A percentile compares a stretch with the other conserved stretches of the same genome.
These are phyloP conservation scores for Micromussa lordhowensis DNA, from an alignment of 92 coral and sea anemone species.

Conservation along the genomic window DNA sequence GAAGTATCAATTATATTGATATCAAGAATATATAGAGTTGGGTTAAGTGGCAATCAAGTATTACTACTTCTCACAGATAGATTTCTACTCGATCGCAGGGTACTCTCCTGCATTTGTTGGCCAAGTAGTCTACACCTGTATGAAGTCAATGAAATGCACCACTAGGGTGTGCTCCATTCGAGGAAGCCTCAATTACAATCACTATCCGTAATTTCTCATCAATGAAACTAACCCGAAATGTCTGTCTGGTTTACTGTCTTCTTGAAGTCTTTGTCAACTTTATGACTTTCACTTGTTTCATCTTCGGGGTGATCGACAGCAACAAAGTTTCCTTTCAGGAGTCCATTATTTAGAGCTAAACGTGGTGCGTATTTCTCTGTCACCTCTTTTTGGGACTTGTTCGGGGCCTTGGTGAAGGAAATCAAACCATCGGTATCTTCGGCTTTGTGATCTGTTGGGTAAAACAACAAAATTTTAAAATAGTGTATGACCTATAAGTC, in stretches of 20 bases:
- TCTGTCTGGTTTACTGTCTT: background rate
- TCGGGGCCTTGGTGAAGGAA: too few species aligned
- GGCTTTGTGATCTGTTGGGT: background rate
- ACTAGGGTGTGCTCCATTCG: too few species aligned
- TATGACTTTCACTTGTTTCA: background rate
- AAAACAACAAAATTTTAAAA: background rate
- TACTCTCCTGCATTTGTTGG: too few species aligned
- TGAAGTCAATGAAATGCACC: background rate
- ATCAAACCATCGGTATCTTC: background rate
- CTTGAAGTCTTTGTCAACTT: background rate
- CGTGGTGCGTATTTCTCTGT: background rate
- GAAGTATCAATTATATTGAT: too few species aligned
- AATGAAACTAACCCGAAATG: background rate
- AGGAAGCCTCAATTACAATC: background rate
- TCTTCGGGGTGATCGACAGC: background rate
- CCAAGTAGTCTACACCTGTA: too few species aligned
- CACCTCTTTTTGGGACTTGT: background rate
- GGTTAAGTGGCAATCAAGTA: too few species aligned
- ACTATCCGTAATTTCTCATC: background rate
- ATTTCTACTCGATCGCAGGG: too few species aligned
- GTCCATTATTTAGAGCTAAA: background rate
- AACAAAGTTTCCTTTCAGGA: background rate
- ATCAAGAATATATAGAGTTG: too few species aligned
- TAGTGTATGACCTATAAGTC: background rate
- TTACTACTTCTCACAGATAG: too few species aligned